A percentile compares a stretch with the other conserved stretches of the same genome.
Conservation (phyloP, 1,140 invertebrate species). For the Myzus persicae region DNA sequence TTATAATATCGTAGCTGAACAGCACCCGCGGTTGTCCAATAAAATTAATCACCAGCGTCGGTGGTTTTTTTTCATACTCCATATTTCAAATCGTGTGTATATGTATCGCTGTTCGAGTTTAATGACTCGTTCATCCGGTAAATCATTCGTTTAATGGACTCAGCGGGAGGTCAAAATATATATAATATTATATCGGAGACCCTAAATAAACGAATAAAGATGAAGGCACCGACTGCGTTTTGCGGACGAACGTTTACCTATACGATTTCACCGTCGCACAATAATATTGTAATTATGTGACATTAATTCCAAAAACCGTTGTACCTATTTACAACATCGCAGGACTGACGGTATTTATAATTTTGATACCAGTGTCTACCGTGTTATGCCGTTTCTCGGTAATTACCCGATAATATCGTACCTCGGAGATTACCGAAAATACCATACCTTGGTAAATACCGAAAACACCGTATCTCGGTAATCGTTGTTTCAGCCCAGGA, state of each 20-base stretch:
- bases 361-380: neutral
- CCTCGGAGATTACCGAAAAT: too few relatives aligned
- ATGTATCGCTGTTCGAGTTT: neutral
- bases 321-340: neutral
- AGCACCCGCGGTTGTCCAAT: neutral
- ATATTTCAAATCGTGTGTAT: neutral
- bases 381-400: neutral
- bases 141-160: constrained; percentile 3
- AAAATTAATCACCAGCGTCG: neutral
- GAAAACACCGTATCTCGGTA: too few relatives aligned
- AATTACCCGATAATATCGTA: too few relatives aligned
- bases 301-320: neutral
- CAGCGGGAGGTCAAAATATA: neutral
- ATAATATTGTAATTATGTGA: neutral
- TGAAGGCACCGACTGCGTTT: neutral
- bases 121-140: constrained; percentile 22
- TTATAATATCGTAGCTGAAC: neutral
- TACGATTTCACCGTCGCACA: neutral
- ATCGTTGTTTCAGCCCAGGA: too few relatives aligned
- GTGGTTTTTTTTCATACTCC: neutral
- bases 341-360: too few relatives aligned
- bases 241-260: neutral
- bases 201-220: constrained; percentile 18
- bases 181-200: neutral
- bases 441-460: too few relatives aligned